Evolutionary conservation across 2,797 vertebrate genomes (phyloP).

Genomic region (Linurgus olivaceus): DNA sequence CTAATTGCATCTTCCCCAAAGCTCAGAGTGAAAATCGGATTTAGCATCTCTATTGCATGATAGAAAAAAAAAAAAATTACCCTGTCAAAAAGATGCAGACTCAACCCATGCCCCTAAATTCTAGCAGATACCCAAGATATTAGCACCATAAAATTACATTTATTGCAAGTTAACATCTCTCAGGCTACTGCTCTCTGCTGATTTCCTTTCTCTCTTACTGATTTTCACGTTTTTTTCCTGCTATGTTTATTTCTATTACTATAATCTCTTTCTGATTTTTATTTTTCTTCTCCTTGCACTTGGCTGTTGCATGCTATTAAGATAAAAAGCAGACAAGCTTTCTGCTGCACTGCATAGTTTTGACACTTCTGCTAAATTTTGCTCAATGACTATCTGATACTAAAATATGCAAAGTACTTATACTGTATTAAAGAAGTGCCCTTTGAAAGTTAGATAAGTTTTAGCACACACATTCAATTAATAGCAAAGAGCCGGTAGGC

Average conservation of each 20-base stretch:
- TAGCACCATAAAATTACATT: slow-evolving; percentile 48
- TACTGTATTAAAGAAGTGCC: background rate
- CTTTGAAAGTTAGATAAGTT: background rate
- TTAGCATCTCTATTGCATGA: slow-evolving; percentile 43
- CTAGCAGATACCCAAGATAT: background rate
- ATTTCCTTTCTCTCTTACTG: background rate
- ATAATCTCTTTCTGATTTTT: background rate
- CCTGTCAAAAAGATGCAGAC: slow-evolving; percentile 34
- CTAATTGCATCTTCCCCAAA: slow-evolving; percentile 48
- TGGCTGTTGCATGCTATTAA: background rate
- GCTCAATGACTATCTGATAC: background rate
- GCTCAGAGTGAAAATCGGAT: slow-evolving; percentile 46
- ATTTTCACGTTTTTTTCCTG: slow-evolving; percentile 4
- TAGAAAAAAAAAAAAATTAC: background rate
- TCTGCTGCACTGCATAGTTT: background rate
- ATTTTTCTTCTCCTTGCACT: background rate
- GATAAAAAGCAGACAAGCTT: background rate
- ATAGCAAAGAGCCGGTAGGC: slow-evolving; percentile 4
- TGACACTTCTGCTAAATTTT: background rate
- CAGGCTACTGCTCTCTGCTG: background rate
- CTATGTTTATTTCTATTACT: background rate
- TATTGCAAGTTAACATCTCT: slow-evolving; percentile 1
- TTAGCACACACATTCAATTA: slow-evolving; percentile 25
- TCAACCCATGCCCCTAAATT: slow-evolving; percentile 16
- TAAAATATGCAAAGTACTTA: background rate